A percentile compares a stretch with the other conserved stretches of the same genome.
phyloP scores from a whole-genome alignment of 2,888 invertebrate species.

The Thera obeliscata region DNA sequence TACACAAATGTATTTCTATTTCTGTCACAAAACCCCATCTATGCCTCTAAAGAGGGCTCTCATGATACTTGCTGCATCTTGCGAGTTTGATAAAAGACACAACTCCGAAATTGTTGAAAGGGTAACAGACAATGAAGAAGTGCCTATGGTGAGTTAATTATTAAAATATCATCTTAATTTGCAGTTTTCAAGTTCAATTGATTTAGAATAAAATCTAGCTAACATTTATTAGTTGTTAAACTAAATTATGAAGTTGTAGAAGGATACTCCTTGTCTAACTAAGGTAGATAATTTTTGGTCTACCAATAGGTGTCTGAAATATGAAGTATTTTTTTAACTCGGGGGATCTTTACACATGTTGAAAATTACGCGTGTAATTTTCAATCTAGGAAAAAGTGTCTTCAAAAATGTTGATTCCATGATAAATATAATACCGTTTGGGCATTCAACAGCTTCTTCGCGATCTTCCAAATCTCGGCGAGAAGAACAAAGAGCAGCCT shows the following conservation, averaged over 20 bases:
- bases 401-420: no score
- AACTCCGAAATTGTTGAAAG: slow-evolving; percentile 97
- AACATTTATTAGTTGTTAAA: no score
- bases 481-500: slow-evolving; percentile 98
- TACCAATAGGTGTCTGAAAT: no score
- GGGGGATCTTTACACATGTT: no score
- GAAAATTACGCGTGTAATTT: no score
- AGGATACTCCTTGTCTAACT: no score
- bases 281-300: no score
- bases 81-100: slow-evolving; percentile 97
- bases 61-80: slow-evolving; percentile 98
- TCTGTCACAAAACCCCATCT: slow-evolving; percentile 97
- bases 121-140: slow-evolving; percentile 96
- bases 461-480: slow-evolving; percentile 95
- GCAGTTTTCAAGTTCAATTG: no score
- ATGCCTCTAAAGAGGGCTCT: slow-evolving; percentile 97
- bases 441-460: slow-evolving; percentile 89
- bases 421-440: not conserved
- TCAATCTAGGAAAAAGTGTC: not conserved
- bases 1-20: slow-evolving; percentile 97
- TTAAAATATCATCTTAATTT: not conserved
- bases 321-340: no score
- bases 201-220: no score
- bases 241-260: no score
- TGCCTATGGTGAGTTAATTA: slow-evolving; percentile 89